Percentiles rank a stretch among this genome's conserved stretches.
Evolutionary conservation across 2,888 invertebrate species (phyloP).

Genomic region (Acleris cristana): DNA sequence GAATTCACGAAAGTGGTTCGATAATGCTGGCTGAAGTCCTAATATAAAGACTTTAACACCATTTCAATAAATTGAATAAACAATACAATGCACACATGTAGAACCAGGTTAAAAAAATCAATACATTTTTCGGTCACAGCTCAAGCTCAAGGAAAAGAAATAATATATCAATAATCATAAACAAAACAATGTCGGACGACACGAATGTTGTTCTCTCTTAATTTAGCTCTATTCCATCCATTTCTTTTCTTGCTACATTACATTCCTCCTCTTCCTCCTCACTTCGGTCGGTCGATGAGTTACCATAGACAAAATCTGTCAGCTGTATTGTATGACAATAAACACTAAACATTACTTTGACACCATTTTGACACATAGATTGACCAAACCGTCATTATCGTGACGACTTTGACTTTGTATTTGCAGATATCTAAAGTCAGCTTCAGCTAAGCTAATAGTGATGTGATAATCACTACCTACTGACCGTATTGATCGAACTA

Average conservation of each 20-base stretch:
- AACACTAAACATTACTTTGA: neutral
- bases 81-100: neutral
- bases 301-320: conserved; percentile 27
- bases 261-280: neutral
- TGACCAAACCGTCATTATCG: neutral
- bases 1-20: conserved; percentile 10
- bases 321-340: neutral
- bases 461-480: no score
- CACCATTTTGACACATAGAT: neutral
- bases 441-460: no score
- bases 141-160: neutral
- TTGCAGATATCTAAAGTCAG: neutral
- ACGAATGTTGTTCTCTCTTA: conserved; percentile 10
- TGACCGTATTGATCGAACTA: no score
- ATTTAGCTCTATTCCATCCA: neutral
- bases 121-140: neutral
- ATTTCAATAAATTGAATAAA: neutral
- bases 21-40: conserved; percentile 1
- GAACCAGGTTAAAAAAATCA: neutral
- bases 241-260: neutral
- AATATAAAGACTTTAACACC: neutral
- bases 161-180: conserved; percentile 19
- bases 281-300: conserved; percentile 15
- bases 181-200: conserved; percentile 30
- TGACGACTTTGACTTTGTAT: conserved; percentile 2